phyloP scores from a whole-genome alignment of 2,888 invertebrate species.

The Apamea sordens region DNA sequence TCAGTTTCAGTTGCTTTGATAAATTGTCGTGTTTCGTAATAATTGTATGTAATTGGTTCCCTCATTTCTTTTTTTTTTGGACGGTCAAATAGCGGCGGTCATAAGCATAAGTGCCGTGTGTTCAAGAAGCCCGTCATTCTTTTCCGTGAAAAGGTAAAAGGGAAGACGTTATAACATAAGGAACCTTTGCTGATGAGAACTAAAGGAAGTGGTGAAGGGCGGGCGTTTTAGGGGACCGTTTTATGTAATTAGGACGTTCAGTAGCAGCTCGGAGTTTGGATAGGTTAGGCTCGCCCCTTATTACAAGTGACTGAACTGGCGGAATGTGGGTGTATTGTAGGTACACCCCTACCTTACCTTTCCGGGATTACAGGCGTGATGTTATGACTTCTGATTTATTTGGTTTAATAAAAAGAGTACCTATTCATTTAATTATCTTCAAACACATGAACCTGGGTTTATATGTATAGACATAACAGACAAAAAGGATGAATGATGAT shows the following conservation, averaged over 20 bases:
- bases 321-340: no score
- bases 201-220: not conserved
- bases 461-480: conserved; percentile 17
- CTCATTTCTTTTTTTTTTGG: not conserved
- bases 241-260: no score
- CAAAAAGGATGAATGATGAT: conserved; percentile 14
- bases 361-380: no score
- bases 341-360: no score
- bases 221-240: no score
- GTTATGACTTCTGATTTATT: not conserved
- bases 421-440: not conserved
- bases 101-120: not conserved
- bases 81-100: not conserved
- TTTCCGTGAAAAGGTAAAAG: not conserved
- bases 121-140: not conserved
- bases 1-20: not conserved
- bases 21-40: not conserved
- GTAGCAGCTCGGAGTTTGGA: no score
- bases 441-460: not conserved
- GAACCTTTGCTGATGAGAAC: not conserved
- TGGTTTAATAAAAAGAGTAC: not conserved
- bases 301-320: no score
- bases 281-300: no score
- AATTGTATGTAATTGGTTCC: no score
- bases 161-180: not conserved